Evolutionary conservation across 2,113 vertebrate species (phyloP).

Genomic region (Limnothrissa miodon): DNA sequence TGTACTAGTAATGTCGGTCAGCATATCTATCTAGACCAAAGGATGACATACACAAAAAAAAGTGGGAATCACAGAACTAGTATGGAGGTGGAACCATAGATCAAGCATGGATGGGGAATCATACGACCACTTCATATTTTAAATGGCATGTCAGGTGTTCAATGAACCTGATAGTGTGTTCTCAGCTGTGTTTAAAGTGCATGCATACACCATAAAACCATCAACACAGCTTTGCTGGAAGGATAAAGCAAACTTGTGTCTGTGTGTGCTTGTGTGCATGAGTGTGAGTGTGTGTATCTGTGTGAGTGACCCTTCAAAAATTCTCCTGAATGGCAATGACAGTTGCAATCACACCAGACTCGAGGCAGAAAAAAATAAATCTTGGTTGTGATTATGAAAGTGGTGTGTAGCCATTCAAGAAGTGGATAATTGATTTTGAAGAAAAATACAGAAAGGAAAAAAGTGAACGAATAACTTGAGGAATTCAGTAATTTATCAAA

Average conservation of each 20-base stretch:
- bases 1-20: not conserved
- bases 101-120: too few species aligned
- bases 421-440: slow-evolving; percentile 18
- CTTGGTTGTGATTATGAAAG: slow-evolving; percentile 1
- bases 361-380: not conserved
- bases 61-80: not conserved
- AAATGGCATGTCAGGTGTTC: not conserved
- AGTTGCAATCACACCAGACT: not conserved
- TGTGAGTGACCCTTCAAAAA: not conserved
- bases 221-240: not conserved
- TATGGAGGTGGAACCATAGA: too few species aligned
- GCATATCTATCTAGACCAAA: not conserved
- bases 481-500: slow-evolving; percentile 8
- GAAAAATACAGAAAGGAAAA: not conserved
- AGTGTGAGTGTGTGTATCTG: not conserved
- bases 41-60: not conserved
- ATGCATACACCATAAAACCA: not conserved
- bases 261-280: not conserved
- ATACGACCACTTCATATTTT: not conserved
- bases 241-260: not conserved
- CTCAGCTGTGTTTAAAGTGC: not conserved
- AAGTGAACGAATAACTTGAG: not conserved
- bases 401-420: not conserved
- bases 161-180: not conserved
- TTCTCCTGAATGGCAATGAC: not conserved